Evolutionary conservation across 1,140 invertebrate species (phyloP).

Genomic region (Drosophila busckii): DNA sequence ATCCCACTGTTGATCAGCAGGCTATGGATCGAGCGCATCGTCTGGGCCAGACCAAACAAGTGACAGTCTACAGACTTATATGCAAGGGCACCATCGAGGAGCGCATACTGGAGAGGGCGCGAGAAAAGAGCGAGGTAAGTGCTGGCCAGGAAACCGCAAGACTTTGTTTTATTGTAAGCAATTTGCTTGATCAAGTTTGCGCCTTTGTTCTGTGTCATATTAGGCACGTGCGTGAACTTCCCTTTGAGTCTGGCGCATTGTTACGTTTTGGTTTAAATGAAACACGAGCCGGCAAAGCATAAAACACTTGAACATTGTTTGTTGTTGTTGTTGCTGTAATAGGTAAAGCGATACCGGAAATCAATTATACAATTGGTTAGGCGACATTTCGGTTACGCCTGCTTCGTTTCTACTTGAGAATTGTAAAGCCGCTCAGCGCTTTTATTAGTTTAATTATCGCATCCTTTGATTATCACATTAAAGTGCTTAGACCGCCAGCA

Average conservation of each 20-base stretch:
- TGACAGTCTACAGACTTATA: slow-evolving; percentile 94
- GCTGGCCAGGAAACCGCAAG: slow-evolving; percentile 64
- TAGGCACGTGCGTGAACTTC: slow-evolving; percentile 69
- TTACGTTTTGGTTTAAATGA: slow-evolving; percentile 56
- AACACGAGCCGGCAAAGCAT: slow-evolving; percentile 55
- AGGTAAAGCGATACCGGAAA: slow-evolving; percentile 71
- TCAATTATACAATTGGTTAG: slow-evolving; percentile 76
- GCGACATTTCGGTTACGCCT: slow-evolving; percentile 71
- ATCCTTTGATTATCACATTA: slow-evolving; percentile 55
- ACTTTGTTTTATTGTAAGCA: slow-evolving; percentile 23
- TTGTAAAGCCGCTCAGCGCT: slow-evolving; percentile 8
- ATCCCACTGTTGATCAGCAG: slow-evolving; percentile 97
- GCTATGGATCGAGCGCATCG: slow-evolving; percentile 96
- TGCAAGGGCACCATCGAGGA: slow-evolving; percentile 96
- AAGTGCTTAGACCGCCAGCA: slow-evolving; percentile 47
- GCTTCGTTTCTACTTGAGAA: slow-evolving; percentile 23
- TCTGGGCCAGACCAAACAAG: slow-evolving; percentile 92
- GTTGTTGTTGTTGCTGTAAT: slow-evolving; percentile 10
- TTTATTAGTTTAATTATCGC: slow-evolving; percentile 63
- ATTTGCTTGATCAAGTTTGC: slow-evolving; percentile 41
- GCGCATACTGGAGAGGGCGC: slow-evolving; percentile 91
- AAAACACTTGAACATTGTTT: slow-evolving; percentile 46
- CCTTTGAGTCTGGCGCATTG: slow-evolving; percentile 46
- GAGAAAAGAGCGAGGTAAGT: slow-evolving; percentile 93
- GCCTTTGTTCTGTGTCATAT: slow-evolving; percentile 61